A percentile compares a stretch with the other conserved stretches of the same genome.
phyloP scores from a whole-genome alignment of 2,113 vertebrate species.

The Pygathrix nemaeus region DNA sequence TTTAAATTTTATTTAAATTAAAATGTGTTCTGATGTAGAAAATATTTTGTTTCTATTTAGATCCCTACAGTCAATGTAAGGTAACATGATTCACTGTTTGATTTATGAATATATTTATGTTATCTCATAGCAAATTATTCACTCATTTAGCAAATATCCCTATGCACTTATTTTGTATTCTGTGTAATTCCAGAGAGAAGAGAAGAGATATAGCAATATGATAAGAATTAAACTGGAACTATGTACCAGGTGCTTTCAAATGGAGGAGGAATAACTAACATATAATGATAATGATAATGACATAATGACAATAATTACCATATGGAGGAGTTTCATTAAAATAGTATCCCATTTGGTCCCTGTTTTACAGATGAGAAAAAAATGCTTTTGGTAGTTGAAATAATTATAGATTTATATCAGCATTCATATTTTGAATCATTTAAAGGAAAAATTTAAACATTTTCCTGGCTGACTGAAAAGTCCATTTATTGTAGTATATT shows the following conservation, averaged over 20 bases:
- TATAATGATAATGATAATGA: neutral
- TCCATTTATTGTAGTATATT: neutral
- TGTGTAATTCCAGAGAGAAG: neutral
- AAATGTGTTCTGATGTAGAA: neutral
- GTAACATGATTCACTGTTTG: neutral
- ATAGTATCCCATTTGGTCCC: neutral
- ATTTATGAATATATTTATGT: neutral
- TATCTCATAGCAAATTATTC: neutral
- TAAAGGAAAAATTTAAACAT: neutral
- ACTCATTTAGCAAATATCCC: neutral
- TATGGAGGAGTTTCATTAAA: neutral
- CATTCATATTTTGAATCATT: neutral
- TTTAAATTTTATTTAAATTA: conserved; percentile 18
- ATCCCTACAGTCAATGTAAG: neutral
- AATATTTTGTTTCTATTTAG: neutral
- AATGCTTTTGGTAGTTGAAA: neutral
- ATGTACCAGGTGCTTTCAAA: neutral
- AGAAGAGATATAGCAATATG: neutral
- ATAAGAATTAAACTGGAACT: neutral
- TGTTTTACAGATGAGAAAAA: neutral
- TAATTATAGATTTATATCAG: neutral
- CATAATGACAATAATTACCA: neutral
- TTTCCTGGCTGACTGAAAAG: neutral
- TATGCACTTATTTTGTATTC: neutral
- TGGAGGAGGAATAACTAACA: neutral